phyloP scores from a whole-genome alignment of 2,888 invertebrate species.

The Epiblema foenella region DNA sequence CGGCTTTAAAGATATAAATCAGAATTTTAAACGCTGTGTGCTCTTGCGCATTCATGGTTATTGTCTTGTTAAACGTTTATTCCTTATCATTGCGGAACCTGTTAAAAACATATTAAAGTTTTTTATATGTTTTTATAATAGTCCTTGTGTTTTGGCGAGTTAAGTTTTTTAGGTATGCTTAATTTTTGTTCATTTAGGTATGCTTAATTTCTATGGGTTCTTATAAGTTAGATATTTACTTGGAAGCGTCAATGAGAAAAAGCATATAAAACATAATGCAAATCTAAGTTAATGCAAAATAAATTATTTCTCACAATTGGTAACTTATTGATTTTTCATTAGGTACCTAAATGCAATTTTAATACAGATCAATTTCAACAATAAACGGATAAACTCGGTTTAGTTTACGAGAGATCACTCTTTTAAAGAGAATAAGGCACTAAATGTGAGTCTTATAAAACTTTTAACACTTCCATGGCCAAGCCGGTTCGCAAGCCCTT shows the following conservation, averaged over 20 bases:
- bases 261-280: conserved; percentile 54
- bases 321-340: conserved; percentile 26
- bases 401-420: not conserved
- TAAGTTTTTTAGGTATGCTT: not conserved
- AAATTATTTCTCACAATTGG: conserved; percentile 45
- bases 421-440: conserved; percentile 46
- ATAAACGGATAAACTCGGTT: no score
- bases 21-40: conserved; percentile 62
- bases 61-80: conserved; percentile 61
- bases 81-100: conserved; percentile 34
- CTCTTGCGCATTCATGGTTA: conserved; percentile 64
- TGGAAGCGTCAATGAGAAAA: conserved; percentile 60
- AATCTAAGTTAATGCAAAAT: conserved; percentile 51
- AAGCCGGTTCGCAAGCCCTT: conserved; percentile 8
- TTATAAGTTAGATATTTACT: conserved; percentile 6
- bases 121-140: conserved; percentile 11
- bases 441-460: conserved; percentile 43
- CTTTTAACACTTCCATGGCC: conserved; percentile 24
- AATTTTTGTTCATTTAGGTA: not conserved
- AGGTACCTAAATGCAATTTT: not conserved
- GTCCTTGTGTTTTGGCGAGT: conserved; percentile 10
- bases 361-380: not conserved
- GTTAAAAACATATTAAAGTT: conserved; percentile 33
- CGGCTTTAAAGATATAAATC: conserved; percentile 64
- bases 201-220: not conserved